These are phyloP conservation scores for Parambassis ranga DNA, from an alignment of 2,797 vertebrate genomes.

Conservation along the genomic window DNA sequence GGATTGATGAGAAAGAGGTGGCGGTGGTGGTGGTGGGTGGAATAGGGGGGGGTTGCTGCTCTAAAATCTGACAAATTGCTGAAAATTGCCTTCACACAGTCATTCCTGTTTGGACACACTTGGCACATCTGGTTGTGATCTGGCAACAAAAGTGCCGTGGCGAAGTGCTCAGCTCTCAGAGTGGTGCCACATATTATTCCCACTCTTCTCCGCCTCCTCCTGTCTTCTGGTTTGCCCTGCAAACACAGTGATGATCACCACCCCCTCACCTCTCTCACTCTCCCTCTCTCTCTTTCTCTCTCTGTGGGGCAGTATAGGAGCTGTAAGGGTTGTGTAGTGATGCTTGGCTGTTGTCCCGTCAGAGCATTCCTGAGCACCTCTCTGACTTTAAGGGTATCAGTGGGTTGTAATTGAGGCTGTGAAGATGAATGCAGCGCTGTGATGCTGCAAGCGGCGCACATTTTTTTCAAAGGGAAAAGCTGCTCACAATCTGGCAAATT, in stretches of 20 bases:
- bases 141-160: constrained; percentile 78
- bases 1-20: no score
- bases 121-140: constrained; percentile 86
- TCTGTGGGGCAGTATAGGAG: constrained; percentile 48
- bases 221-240: constrained; percentile 53
- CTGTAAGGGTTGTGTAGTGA: constrained; percentile 55
- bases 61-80: constrained; percentile 87
- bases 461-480: constrained; percentile 61
- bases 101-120: constrained; percentile 84
- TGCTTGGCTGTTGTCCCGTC: constrained; percentile 69
- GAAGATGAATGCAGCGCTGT: constrained; percentile 57
- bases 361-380: constrained; percentile 65
- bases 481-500: constrained; percentile 69
- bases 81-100: constrained; percentile 86
- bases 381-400: constrained; percentile 60
- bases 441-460: constrained; percentile 45
- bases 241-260: constrained; percentile 48
- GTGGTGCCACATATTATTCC: constrained; percentile 73
- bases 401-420: constrained; percentile 69
- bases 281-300: no score
- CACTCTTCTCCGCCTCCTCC: constrained; percentile 5
- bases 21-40: neutral
- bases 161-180: constrained; percentile 69
- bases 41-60: constrained; percentile 43
- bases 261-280: neutral